Percentiles rank a stretch among this genome's conserved stretches.
These are phyloP conservation scores for Chloropsis hardwickii DNA, from an alignment of 2,113 vertebrate genomes.

Conservation along the genomic window DNA sequence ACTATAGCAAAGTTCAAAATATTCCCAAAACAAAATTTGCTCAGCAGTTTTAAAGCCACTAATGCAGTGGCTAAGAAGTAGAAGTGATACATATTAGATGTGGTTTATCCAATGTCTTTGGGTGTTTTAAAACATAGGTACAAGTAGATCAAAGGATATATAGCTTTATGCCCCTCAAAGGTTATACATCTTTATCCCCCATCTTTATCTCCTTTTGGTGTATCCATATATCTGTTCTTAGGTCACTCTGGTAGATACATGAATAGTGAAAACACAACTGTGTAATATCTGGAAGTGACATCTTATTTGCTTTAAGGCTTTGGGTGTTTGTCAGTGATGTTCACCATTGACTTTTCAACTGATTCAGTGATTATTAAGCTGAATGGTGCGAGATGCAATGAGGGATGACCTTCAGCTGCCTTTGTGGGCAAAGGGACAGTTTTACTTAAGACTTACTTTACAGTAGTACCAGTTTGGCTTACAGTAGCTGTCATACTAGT, in stretches of 20 bases:
- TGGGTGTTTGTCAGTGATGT: neutral
- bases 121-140: neutral
- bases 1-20: neutral
- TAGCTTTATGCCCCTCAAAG: neutral
- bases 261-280: neutral
- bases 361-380: neutral
- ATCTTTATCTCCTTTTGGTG: neutral
- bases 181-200: neutral
- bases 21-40: neutral
- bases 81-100: neutral
- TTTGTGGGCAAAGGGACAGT: neutral
- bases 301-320: neutral
- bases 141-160: neutral
- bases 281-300: neutral
- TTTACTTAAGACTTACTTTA: neutral
- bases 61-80: neutral
- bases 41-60: neutral
- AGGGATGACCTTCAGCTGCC: neutral
- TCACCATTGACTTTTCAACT: neutral
- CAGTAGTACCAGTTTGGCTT: neutral
- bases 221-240: neutral
- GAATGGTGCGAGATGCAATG: neutral
- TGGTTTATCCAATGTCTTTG: neutral
- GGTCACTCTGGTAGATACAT: neutral
- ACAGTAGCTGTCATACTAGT: neutral